Evolutionary conservation across 2,797 vertebrate genomes (phyloP).

Genomic region (Falco naumanni): DNA sequence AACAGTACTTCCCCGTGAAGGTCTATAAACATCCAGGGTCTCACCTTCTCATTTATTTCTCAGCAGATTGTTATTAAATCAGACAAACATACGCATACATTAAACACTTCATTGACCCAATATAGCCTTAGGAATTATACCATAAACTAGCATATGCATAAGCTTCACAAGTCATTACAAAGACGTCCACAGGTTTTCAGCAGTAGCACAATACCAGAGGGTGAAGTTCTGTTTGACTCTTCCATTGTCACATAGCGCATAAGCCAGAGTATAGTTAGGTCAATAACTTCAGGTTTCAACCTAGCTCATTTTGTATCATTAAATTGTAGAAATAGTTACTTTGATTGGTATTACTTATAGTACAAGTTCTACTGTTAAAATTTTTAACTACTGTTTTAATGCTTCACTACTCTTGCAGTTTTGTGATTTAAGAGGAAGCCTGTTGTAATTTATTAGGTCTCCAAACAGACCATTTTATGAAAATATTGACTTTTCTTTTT

Average conservation of each 20-base stretch:
- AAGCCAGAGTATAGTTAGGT: not conserved
- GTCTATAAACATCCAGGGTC: not conserved
- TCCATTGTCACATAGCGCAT: not conserved
- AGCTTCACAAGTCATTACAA: not conserved
- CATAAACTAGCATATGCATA: not conserved
- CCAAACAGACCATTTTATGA: not conserved
- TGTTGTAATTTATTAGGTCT: not conserved
- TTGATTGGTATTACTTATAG: not conserved
- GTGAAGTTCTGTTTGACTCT: not conserved
- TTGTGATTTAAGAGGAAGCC: not conserved
- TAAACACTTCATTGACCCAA: slow-evolving; percentile 16
- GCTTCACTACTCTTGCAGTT: not conserved
- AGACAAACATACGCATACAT: slow-evolving; percentile 17
- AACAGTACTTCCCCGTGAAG: not conserved
- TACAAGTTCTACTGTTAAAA: not conserved
- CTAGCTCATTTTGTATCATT: not conserved
- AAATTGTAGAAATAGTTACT: not conserved
- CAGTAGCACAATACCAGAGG: not conserved
- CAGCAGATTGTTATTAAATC: slow-evolving; percentile 40
- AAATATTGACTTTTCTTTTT: not conserved
- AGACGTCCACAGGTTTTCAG: not conserved
- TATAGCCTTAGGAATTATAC: not conserved
- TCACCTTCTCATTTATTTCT: not conserved
- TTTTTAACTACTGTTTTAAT: not conserved
- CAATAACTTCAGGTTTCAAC: not conserved